Evolutionary conservation across 2,113 vertebrate species (phyloP), one percentile per base, ranked within the genome.

Genomic region (Pteruthius melanotis): DNA sequence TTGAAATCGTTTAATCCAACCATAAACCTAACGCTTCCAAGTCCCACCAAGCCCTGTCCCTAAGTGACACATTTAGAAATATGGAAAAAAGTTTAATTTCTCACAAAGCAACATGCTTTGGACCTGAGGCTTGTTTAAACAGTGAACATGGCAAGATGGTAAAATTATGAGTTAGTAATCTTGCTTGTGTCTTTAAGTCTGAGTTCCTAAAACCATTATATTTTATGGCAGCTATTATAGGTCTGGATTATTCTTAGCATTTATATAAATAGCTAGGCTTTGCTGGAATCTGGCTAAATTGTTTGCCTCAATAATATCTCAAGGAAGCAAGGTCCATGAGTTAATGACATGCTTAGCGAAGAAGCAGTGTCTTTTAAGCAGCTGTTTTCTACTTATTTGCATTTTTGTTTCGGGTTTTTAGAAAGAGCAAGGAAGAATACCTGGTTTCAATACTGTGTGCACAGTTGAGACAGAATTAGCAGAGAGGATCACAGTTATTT

Each of bases 311-410:
- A 42, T 74, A 93, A 83, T 76, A 70, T 50, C 63, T 77, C 76
- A 72, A 61, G 33, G 42, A 65, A 91, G 57, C 40, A 69, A 91
- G 57, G 71, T 90, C 42, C 45, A 44, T 6, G 81, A 74, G 74
- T 88, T 92, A 95, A 93, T 90, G 35, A 13, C 66, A 69, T 50
- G 65, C 63, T 95, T 85, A 90, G 35, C 69, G 69, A 80, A 89
- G 44, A 72, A 83, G 45, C 30, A 33, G 8, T 74, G 21, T 19
- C 16, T 72, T 26, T 91, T 69, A 89, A 69, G 33, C 7, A 85
- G 63, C 13, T 90, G 28, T 87, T 80, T 79, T 27, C 50, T 85
- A 71, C 49, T 87, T 53, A 75, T 61, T 49, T 79, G n/a, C 37
- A 31, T 87, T 87, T 77, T 54, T 7, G 10, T 40, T 53, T 39